These are phyloP conservation scores for Agrilus cyanescens DNA, from an alignment of 2,888 invertebrate species.

Conservation along the genomic window DNA sequence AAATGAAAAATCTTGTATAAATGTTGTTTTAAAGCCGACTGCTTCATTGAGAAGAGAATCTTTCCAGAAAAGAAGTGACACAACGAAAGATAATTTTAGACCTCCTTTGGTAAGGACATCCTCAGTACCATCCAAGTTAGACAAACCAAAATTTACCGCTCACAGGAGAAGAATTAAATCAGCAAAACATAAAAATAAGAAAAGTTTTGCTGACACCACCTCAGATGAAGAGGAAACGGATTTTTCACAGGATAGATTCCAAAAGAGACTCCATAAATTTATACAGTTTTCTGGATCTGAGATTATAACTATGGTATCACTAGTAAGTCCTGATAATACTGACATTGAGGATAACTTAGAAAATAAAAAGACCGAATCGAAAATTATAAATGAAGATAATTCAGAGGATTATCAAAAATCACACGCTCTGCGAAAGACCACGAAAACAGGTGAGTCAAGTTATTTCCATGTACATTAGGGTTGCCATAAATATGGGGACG, in stretches of 20 bases:
- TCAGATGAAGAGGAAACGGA: slow-evolving; percentile 8
- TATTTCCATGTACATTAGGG: too few species aligned
- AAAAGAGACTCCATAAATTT: slow-evolving; percentile 16
- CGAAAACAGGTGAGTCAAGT: slow-evolving; percentile 29
- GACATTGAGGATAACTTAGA: slow-evolving; percentile 40
- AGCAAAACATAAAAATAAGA: slow-evolving; percentile 14
- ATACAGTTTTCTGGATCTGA: slow-evolving; percentile 28
- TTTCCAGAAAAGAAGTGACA: slow-evolving; percentile 32
- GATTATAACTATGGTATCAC: slow-evolving; percentile 54
- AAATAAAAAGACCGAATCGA: slow-evolving; percentile 8
- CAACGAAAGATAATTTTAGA: slow-evolving; percentile 21
- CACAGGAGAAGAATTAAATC: slow-evolving; percentile 27
- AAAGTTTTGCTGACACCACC: slow-evolving; percentile 12
- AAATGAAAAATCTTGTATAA: slow-evolving; percentile 10
- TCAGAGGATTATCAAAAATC: slow-evolving; percentile 5
- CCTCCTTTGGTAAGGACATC: slow-evolving; percentile 29
- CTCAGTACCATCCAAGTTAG: slow-evolving; percentile 25
- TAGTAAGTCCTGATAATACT: slow-evolving; percentile 53
- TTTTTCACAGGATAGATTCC: slow-evolving; percentile 5
- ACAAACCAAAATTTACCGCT: slow-evolving; percentile 24
- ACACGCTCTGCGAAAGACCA: slow-evolving; percentile 28
- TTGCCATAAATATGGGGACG: too few species aligned
- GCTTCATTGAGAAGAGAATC: slow-evolving; percentile 28
- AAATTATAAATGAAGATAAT: slow-evolving; percentile 8
- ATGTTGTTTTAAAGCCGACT: slow-evolving; percentile 26